Evolutionary conservation across 2,797 vertebrate species (phyloP).

Genomic region (Ara ararauna): DNA sequence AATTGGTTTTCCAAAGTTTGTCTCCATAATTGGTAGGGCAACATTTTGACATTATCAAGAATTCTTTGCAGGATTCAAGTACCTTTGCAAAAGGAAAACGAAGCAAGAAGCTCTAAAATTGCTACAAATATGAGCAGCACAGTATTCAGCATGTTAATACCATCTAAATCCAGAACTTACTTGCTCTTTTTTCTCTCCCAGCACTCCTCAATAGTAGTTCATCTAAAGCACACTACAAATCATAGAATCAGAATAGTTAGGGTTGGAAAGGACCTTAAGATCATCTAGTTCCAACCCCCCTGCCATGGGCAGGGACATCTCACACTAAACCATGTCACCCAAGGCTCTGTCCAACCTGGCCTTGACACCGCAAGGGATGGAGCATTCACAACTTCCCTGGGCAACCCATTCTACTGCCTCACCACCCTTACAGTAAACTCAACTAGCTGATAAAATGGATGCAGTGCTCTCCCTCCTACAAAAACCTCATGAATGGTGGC

Average conservation of each 20-base stretch:
- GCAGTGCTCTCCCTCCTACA: background rate
- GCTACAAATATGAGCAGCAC: background rate
- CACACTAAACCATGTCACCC: no score
- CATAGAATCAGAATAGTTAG: no score
- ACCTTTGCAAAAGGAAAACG: background rate
- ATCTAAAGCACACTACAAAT: background rate
- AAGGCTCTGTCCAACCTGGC: no score
- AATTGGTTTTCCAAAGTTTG: constrained; percentile 7
- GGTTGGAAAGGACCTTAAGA: no score
- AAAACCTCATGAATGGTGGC: background rate
- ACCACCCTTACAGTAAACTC: background rate
- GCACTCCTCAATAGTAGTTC: background rate
- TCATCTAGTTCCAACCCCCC: no score
- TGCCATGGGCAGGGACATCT: no score
- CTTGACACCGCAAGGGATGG: no score
- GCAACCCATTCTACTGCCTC: no score
- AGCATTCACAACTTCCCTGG: no score
- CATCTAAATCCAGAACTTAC: background rate
- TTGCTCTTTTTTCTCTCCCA: background rate
- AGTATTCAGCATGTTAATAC: background rate
- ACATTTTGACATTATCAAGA: background rate
- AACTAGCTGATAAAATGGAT: background rate
- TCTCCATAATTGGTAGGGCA: background rate
- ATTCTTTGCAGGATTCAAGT: background rate
- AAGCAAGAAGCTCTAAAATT: background rate